Percentiles rank a stretch among this genome's conserved stretches.
These are phyloP conservation scores for Abramis brama DNA, from an alignment of 2,113 vertebrate species.

Conservation along the genomic window DNA sequence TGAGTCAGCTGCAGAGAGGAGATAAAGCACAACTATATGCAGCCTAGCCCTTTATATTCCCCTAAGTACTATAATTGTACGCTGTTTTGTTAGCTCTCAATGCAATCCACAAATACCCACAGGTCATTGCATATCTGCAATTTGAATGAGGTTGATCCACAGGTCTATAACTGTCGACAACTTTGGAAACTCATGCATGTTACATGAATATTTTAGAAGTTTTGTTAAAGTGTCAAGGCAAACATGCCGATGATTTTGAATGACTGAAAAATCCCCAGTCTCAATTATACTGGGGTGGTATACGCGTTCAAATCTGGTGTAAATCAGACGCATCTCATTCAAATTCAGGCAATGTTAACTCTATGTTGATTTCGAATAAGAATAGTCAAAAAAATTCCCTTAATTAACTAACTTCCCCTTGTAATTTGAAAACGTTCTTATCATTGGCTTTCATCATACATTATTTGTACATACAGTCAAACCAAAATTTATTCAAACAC, in stretches of 20 bases:
- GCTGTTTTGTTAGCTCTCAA: neutral
- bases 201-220: neutral
- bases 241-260: neutral
- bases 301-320: neutral
- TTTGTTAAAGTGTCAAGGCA: too few relatives aligned
- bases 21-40: neutral
- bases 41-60: neutral
- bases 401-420: neutral
- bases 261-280: neutral
- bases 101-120: neutral
- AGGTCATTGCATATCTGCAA: neutral
- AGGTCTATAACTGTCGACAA: too few relatives aligned
- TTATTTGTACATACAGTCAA: neutral
- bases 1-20: neutral
- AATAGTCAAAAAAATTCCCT: neutral
- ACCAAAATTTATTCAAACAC: too few relatives aligned
- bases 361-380: neutral
- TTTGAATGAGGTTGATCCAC: neutral
- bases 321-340: neutral
- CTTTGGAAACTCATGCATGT: too few relatives aligned
- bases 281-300: neutral
- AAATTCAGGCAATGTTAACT: neutral
- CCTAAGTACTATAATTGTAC: neutral
- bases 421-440: neutral
- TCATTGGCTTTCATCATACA: neutral